Evolutionary conservation across 2,113 vertebrate genomes (phyloP).

Genomic region (Nothobranchius kuhntae): DNA sequence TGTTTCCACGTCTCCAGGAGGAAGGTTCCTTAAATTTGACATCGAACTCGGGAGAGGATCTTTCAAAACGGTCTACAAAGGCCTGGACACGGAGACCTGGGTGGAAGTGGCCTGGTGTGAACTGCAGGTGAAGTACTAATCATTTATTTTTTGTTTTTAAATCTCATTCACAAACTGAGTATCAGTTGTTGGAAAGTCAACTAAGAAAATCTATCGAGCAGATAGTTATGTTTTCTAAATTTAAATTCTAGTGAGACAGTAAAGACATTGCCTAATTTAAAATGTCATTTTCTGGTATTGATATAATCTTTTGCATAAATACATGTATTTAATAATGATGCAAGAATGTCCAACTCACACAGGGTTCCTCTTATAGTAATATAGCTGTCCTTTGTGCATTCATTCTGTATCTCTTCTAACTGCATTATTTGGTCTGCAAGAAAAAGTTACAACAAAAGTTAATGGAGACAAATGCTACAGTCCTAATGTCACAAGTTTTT

Average conservation of each 20-base stretch:
- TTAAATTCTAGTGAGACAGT: neutral
- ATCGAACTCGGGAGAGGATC: slow-evolving; percentile 94
- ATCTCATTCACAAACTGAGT: neutral
- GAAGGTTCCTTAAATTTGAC: slow-evolving; percentile 95
- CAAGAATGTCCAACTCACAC: too few species aligned
- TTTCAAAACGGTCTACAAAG: slow-evolving; percentile 97
- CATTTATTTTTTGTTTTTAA: neutral
- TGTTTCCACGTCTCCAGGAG: slow-evolving; percentile 90
- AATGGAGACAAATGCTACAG: too few species aligned
- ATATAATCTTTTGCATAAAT: too few species aligned
- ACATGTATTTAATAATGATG: too few species aligned
- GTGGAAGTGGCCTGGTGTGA: slow-evolving; percentile 98
- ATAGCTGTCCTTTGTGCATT: too few species aligned
- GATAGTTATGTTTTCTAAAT: neutral
- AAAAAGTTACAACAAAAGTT: too few species aligned
- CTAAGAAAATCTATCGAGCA: neutral
- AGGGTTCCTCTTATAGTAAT: too few species aligned
- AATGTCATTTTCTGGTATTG: too few species aligned
- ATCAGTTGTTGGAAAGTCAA: neutral
- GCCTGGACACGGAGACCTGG: slow-evolving; percentile 94
- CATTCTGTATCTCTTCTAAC: too few species aligned
- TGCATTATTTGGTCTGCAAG: too few species aligned
- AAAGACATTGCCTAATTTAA: too few species aligned
- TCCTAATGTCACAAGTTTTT: neutral
- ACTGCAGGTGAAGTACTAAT: slow-evolving; percentile 85